Conservation (phyloP, 2,113 vertebrate species). For the Suricata suricatta region DNA sequence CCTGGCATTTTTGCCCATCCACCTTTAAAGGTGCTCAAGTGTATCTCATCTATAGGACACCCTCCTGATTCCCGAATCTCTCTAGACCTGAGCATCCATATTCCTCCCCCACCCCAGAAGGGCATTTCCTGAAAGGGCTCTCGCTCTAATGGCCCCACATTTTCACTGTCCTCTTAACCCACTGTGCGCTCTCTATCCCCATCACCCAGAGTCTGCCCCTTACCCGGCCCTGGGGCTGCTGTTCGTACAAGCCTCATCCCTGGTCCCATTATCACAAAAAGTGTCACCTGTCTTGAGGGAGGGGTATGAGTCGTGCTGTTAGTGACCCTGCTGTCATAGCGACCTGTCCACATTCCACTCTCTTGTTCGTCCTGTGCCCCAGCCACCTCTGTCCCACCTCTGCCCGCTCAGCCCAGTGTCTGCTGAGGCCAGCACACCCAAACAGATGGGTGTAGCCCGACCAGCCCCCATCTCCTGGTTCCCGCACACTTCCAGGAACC, state of each 20-base stretch:
- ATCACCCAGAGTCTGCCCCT: neutral
- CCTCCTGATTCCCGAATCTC: rapidly evolving
- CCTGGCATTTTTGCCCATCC: rapidly evolving
- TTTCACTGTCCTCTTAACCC: neutral
- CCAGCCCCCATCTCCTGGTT: neutral
- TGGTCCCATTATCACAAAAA: neutral
- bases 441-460: neutral
- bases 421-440: neutral
- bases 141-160: neutral
- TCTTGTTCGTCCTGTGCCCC: neutral
- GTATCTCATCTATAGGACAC: neutral
- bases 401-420: neutral
- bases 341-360: neutral
- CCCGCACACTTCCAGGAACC: neutral
- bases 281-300: neutral
- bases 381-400: neutral
- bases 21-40: neutral
- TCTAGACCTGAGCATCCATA: neutral
- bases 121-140: neutral
- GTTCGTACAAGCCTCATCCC: rapidly evolving
- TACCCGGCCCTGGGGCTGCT: rapidly evolving
- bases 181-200: neutral
- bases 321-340: neutral
- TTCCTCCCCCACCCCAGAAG: neutral
- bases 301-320: neutral